Conservation (phyloP, 2,113 vertebrate species). For the Amphilophus citrinellus region DNA sequence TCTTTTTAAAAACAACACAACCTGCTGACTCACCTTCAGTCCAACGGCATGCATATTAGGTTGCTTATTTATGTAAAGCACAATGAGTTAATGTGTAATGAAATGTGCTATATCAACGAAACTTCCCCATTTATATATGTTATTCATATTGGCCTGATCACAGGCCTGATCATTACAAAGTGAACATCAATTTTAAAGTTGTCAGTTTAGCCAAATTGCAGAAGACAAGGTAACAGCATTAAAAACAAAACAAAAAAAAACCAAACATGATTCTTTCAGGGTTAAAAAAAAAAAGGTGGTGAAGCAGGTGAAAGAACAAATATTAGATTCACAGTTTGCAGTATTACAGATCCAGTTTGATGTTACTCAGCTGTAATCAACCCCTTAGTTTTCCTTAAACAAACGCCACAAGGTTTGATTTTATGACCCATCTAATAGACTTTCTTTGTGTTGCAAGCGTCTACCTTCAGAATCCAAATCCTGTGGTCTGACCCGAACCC, state of each 20-base stretch:
- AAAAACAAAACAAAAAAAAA: not conserved
- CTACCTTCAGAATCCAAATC: slow-evolving; percentile 14
- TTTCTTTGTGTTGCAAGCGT: not conserved
- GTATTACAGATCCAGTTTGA: not conserved
- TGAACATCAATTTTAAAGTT: not conserved
- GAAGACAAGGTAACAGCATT: not conserved
- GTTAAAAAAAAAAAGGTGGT: not conserved
- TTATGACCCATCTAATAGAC: not conserved
- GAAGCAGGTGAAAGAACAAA: not conserved
- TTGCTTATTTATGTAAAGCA: not conserved
- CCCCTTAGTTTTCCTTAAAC: not conserved
- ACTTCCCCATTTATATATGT: not conserved
- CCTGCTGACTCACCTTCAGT: not conserved
- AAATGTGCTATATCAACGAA: not conserved
- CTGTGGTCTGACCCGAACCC: not conserved
- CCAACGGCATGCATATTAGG: not conserved
- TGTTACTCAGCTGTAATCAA: not conserved
- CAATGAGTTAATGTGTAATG: not conserved
- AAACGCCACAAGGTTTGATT: not conserved
- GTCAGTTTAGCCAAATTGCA: not conserved
- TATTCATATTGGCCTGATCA: not conserved
- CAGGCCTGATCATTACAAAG: not conserved
- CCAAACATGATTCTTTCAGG: not conserved
- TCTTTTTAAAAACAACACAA: not conserved
- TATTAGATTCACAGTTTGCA: not conserved